Base-by-base conservation (phyloP, 2,888 invertebrate species). In the Heteromurus nitidus region DNA sequence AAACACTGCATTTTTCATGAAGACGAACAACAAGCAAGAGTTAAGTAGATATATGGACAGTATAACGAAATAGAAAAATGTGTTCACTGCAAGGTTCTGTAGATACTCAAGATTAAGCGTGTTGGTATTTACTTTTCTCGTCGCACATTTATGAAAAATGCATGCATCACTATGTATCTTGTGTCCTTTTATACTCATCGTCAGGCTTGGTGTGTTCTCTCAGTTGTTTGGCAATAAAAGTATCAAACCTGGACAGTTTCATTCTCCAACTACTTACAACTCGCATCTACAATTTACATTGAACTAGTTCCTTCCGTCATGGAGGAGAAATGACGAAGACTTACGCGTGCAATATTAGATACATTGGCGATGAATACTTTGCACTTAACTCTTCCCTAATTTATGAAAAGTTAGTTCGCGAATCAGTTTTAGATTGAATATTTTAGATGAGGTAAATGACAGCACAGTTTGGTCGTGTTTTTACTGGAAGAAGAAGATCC, bases 1-100 rank as follows among this genome's bases (percentile, higher is more conserved):
- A 53, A 68, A n/a, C n/a, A n/a, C n/a, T 68, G 28, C 28, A 68
- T 68, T 70, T 70, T 70, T 70, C 55, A 70, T 70, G 50, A 70
- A n/a, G 18, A 68, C 20, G 50, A 55, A 13, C 30, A 3, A 30
- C 53, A 31, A 31, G 16, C 36, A 26, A 53, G 18, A n/a, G 53
- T n/a, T n/a, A n/a, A n/a, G n/a, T n/a, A n/a, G n/a, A n/a, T n/a
- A n/a, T n/a, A n/a, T n/a, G n/a, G n/a, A n/a, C n/a, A n/a, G n/a
- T n/a, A n/a, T 5, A 31, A 2, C 1, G 11, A 24, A 1, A 16
- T 58, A 24, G 58, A 9, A 36, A 36, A 36, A 13, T 36, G 5
- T 36, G 36, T 36, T 13, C 7, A 36, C 36, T 36, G 36, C 36
- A 36, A 13, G 36, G 36, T 13, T 13, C 36, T 9, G 13, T 13